Base-by-base conservation (phyloP, 2,113 vertebrate species). In the Cheilinus undulatus region DNA sequence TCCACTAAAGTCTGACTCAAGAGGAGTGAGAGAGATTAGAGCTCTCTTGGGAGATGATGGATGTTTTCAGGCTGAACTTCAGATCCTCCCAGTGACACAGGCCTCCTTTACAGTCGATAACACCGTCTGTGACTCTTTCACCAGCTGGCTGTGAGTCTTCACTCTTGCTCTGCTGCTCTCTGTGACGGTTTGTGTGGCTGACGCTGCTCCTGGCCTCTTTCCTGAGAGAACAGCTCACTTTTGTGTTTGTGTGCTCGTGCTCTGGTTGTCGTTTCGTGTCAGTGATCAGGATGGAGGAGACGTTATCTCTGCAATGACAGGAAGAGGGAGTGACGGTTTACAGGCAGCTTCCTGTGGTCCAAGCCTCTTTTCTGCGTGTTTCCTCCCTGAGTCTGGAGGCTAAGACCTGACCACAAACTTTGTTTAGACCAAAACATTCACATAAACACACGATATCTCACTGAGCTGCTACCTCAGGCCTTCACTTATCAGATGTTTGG, bases 311-410 rank as follows among this genome's bases (percentile, higher is more conserved):
- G 48, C 69, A 76, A 76, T 73, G 60, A 61, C 84, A 84, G 85
- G 88, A 90, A 86, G 74, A 77, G 73, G 76, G 80, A 81, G 81
- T 62, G 50, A 76, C 48, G 45, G 76, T 88, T 86, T 72, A 85
- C 78, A 80, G 26, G 57, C 52, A 3, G 60, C 78, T 86, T 87
- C 86, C 85, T 69, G 42, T 49, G 50, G 34, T 63, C 54, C 15
- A 36, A 58, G 43, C 63, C 71, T 49, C 49, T 46, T 45, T 48
- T 45, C 28, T 42, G 19, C 12, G 30, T 5, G 36, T 76, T 69
- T 76, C 61, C 51, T 66, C 83, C 84, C 84, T 48, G 58, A 75
- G 40, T 38, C 80, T 60, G 30, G 10, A 69, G 51, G 28, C 30
- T 34, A 58, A 19, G 23, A 27, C 17, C 17, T 40, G 45, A 58